Base-by-base conservation (phyloP, 2,888 invertebrate species). In the Phasia obesa region DNA sequence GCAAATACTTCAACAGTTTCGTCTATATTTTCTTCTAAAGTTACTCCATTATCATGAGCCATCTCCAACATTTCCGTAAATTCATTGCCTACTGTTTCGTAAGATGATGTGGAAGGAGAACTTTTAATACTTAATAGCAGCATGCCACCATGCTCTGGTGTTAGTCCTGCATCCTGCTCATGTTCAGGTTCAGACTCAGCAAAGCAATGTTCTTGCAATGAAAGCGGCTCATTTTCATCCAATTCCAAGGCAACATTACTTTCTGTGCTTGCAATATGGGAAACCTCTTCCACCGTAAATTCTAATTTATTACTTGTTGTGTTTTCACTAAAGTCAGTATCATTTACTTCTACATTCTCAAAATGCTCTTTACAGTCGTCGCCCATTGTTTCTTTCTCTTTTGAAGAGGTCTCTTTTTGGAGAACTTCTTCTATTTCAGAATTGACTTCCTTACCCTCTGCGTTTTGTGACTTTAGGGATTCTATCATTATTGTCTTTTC, bases 21-120 rank as follows among this genome's bases (percentile, higher is more conserved):
- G 7, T 17, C 9, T 0, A 19, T 19, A 23, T 31, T 65, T 62
- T 83, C 77, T 19, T 78, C 60, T 1, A 47, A 51, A 21, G 62
- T 19, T 35, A 77, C 44, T 53, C 64, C 73, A 70, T 76, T 77
- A 15, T 85, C 85, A 74, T 84, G 85, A 65, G 74, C 57, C 27
- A 85, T 64, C 60, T 88, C 89, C 21, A 84, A 77, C 15, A 90
- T 87, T 78, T 92, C 91, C 17, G 86, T 86, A 85, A 91, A 91
- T 85, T 92, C 91, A 85, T 91, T 92, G 75, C 91, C 91, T 55
- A 92, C 91, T 15, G 91, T 92, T 86, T 92, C 92, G 69, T 92
- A 92, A 64, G 91, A 91, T 49, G 91, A 91, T 47, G 91, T 90
- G 31, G 91, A 91, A n/a, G 92, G 91, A 47, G 91, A 91, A 83